Percentiles rank a stretch among this genome's conserved stretches.
Conservation (phyloP, 2,797 vertebrate genomes). For the Ciconia nigra region DNA sequence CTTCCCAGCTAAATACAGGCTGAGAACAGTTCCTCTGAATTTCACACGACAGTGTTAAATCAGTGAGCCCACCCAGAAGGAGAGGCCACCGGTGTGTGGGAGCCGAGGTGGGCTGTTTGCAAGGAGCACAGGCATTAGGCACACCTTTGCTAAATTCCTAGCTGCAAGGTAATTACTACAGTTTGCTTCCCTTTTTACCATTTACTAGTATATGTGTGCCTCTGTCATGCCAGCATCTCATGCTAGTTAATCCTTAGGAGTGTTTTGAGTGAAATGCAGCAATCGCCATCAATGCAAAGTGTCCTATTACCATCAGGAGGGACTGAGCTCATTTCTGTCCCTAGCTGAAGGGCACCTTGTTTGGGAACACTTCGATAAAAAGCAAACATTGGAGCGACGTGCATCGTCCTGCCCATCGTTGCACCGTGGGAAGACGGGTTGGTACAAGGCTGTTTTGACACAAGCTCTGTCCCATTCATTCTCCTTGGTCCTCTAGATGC, state of each 20-base stretch:
- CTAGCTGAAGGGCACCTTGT: neutral
- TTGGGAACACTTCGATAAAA: neutral
- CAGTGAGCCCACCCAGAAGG: constrained; percentile 33
- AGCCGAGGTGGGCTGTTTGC: neutral
- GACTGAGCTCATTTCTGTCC: neutral
- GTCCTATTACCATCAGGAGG: neutral
- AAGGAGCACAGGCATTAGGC: neutral
- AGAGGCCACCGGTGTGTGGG: neutral
- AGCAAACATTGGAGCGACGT: neutral
- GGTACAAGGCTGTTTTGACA: neutral
- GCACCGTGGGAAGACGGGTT: neutral
- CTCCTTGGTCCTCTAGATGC: neutral
- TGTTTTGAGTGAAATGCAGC: neutral
- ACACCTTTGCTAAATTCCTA: constrained; percentile 23
- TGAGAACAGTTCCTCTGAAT: neutral
- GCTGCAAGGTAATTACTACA: neutral
- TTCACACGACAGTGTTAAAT: neutral
- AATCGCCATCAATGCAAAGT: neutral
- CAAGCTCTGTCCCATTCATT: neutral
- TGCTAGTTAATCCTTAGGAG: neutral
- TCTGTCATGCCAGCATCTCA: neutral
- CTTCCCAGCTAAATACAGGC: neutral
- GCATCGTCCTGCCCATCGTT: neutral
- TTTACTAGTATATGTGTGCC: neutral
- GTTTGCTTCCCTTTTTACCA: neutral